Evolutionary conservation across 1,140 invertebrate species (phyloP).

Genomic region (Drosophila dunni): DNA sequence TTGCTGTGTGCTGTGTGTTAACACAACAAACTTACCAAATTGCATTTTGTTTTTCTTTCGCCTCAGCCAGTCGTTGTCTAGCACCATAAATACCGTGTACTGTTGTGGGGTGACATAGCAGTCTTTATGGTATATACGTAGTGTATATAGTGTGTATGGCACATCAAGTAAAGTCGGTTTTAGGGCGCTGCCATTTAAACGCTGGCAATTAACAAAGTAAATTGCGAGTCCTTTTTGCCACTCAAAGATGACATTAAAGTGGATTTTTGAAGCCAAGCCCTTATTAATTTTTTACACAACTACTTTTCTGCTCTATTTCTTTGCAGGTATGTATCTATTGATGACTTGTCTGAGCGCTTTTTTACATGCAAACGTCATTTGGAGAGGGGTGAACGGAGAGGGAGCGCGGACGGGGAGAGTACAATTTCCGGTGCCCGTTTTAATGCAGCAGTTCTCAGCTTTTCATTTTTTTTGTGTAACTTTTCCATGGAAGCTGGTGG

Average conservation of each 20-base stretch:
- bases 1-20: constrained; percentile 38
- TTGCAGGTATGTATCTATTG: constrained; percentile 76
- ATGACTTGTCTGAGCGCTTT: constrained; percentile 24
- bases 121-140: not conserved
- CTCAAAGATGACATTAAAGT: constrained; percentile 32
- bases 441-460: constrained; percentile 40
- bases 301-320: constrained; percentile 31
- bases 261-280: constrained; percentile 27
- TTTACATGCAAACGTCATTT: constrained; percentile 42
- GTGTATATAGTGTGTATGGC: not conserved
- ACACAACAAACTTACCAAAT: constrained; percentile 70
- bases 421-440: constrained; percentile 51
- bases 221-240: constrained; percentile 23
- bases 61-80: constrained; percentile 23
- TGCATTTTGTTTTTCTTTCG: constrained; percentile 53
- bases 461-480: constrained; percentile 27
- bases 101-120: not conserved
- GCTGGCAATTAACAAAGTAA: constrained; percentile 67
- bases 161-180: constrained; percentile 10
- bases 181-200: constrained; percentile 25
- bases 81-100: constrained; percentile 29
- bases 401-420: constrained; percentile 12
- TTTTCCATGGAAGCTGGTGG: constrained; percentile 55
- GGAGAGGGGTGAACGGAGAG: too few species aligned
- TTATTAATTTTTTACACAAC: constrained; percentile 62